Evolutionary conservation across 2,113 vertebrate species (phyloP).

Genomic region (Nasalis larvatus): DNA sequence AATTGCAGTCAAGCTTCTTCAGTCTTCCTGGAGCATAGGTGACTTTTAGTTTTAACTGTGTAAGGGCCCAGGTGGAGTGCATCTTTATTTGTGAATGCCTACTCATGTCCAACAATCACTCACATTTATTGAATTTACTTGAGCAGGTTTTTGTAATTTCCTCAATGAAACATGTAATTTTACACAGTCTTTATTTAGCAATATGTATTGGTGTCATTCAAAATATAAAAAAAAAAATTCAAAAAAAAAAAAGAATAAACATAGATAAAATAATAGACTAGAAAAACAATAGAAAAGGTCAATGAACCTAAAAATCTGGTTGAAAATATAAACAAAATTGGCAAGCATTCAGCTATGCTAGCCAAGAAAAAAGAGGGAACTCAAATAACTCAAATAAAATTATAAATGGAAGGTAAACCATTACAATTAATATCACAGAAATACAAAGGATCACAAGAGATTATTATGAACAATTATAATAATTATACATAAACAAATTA

Average conservation of each 20-base stretch:
- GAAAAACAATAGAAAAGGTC: background rate
- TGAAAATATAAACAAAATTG: background rate
- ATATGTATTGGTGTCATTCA: background rate
- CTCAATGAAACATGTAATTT: background rate
- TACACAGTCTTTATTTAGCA: background rate
- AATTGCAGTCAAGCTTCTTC: background rate
- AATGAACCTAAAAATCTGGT: background rate
- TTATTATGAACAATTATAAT: background rate
- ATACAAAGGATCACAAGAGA: background rate
- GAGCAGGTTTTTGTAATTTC: background rate
- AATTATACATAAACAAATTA: background rate
- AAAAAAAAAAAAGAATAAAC: background rate
- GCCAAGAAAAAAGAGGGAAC: background rate
- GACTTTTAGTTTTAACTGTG: background rate
- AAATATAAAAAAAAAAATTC: background rate
- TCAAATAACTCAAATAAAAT: background rate
- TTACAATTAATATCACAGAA: background rate
- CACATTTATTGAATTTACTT: background rate
- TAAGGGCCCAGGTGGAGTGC: background rate
- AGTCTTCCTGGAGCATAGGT: background rate
- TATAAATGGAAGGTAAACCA: background rate
- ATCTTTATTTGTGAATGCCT: background rate
- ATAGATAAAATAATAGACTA: background rate
- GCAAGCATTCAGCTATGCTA: background rate
- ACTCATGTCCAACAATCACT: background rate